These are phyloP conservation scores for Virgularia gustaviana DNA, from an alignment of 92 coral and sea anemone genomes.

Conservation along the genomic window DNA sequence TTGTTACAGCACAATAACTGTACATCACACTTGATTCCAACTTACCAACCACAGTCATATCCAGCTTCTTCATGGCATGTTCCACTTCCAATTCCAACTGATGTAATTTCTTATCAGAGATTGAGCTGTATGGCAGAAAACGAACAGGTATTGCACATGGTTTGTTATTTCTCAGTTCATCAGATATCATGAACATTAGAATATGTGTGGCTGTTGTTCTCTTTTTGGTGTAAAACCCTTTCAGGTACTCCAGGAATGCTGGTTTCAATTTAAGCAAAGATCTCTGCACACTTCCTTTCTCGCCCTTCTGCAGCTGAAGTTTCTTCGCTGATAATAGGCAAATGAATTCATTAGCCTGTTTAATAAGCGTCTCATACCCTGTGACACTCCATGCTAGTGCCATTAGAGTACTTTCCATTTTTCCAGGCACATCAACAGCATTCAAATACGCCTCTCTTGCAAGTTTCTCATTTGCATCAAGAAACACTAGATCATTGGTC, in stretches of 20 bases:
- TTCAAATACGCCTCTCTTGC: conserved; percentile 16
- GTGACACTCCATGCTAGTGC: conserved; percentile 52
- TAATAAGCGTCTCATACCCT: conserved; percentile 47
- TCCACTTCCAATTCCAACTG: conserved; percentile 6
- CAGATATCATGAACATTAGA: conserved; percentile 15
- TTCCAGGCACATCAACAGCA: conserved; percentile 17
- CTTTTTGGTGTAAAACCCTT: conserved; percentile 2
- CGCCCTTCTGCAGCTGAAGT: not conserved
- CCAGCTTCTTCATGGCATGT: conserved; percentile 2
- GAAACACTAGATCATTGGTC: conserved; percentile 29
- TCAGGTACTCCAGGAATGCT: not conserved
- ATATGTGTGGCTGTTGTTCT: conserved; percentile 6
- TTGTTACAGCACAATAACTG: no score
- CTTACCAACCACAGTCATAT: conserved; percentile 17
- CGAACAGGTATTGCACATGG: conserved; percentile 10
- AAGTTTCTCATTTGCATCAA: conserved; percentile 13
- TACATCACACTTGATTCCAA: no score
- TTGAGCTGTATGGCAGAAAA: conserved; percentile 14
- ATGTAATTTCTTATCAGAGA: not conserved
- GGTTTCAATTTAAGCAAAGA: not conserved
- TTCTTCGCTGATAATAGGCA: not conserved
- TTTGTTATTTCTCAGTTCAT: conserved; percentile 14
- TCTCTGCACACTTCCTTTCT: not conserved
- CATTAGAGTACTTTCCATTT: conserved; percentile 37
- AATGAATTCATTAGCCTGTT: conserved; percentile 18